Percentiles rank a stretch among this genome's conserved stretches.
Evolutionary conservation across 2,888 invertebrate species (phyloP).

Genomic region (Idaea straminata): DNA sequence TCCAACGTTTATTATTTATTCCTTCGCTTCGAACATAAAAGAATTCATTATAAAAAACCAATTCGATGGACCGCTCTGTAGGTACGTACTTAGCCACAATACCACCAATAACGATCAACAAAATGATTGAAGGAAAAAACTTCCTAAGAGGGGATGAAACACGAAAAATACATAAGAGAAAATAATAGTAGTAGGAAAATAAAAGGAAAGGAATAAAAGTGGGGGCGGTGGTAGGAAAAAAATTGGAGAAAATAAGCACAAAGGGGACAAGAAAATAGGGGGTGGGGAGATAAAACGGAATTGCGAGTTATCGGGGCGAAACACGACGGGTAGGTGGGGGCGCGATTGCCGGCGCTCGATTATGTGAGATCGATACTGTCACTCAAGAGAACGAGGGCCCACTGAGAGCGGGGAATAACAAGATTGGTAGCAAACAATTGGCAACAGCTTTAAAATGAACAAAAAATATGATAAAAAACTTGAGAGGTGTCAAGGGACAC

Average conservation of each 20-base stretch:
- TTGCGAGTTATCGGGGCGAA: slow-evolving; percentile 77
- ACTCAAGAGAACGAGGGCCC: slow-evolving; percentile 48
- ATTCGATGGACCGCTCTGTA: slow-evolving; percentile 42
- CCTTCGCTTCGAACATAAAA: slow-evolving; percentile 53
- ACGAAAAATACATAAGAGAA: slow-evolving; percentile 76
- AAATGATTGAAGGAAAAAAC: slow-evolving; percentile 70
- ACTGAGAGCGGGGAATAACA: slow-evolving; percentile 23
- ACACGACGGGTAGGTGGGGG: slow-evolving; percentile 66
- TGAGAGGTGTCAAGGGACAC: too few relatives aligned
- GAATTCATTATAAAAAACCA: slow-evolving; percentile 74
- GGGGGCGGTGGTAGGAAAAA: slow-evolving; percentile 68
- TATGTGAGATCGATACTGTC: slow-evolving; percentile 77
- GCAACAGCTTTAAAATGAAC: too few relatives aligned
- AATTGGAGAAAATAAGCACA: slow-evolving; percentile 78
- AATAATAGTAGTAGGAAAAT: slow-evolving; percentile 76
- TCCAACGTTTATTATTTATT: slow-evolving; percentile 53
- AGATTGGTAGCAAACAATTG: not conserved
- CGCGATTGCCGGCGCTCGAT: slow-evolving; percentile 63
- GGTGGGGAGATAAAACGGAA: slow-evolving; percentile 76
- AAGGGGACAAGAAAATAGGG: slow-evolving; percentile 73
- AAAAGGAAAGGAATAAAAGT: slow-evolving; percentile 73
- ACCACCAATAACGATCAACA: slow-evolving; percentile 71
- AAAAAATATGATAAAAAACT: too few relatives aligned
- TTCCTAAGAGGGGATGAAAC: slow-evolving; percentile 63
- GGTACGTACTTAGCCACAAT: slow-evolving; percentile 64